Percentiles rank a stretch among this genome's conserved stretches.
These are phyloP conservation scores for Magallana gigas DNA, from an alignment of 1,140 invertebrate genomes.

Conservation along the genomic window DNA sequence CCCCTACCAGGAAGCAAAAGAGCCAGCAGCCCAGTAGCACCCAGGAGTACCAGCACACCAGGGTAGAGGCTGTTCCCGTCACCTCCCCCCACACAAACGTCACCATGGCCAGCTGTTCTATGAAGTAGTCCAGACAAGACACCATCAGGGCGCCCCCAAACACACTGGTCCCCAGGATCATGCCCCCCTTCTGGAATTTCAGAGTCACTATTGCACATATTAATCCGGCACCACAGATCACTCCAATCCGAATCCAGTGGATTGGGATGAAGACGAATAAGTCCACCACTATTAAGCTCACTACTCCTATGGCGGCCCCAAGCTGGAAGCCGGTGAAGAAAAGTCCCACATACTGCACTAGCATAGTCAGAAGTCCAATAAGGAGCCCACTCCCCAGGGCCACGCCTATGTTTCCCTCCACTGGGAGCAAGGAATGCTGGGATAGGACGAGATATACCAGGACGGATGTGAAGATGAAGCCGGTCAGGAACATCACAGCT, in stretches of 20 bases:
- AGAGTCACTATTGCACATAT: conserved; percentile 87
- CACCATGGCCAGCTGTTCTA: conserved; percentile 86
- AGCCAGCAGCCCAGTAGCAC: conserved; percentile 88
- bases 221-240: conserved; percentile 85
- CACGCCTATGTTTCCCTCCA: conserved; percentile 87
- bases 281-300: conserved; percentile 78
- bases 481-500: conserved; percentile 93
- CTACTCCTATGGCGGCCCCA: conserved; percentile 84
- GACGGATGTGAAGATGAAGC: conserved; percentile 90
- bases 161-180: conserved; percentile 87
- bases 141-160: conserved; percentile 88
- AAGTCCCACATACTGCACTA: conserved; percentile 90
- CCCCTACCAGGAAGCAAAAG: conserved; percentile 84
- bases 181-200: conserved; percentile 87
- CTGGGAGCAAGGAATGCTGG: conserved; percentile 87
- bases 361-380: conserved; percentile 88
- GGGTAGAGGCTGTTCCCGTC: conserved; percentile 76
- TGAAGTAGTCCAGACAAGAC: conserved; percentile 87
- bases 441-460: conserved; percentile 88
- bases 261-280: conserved; percentile 78
- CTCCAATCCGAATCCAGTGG: conserved; percentile 86
- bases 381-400: conserved; percentile 87
- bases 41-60: conserved; percentile 89
- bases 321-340: conserved; percentile 91
- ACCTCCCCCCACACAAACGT: conserved; percentile 85